These are phyloP conservation scores for Eristalis pertinax DNA, from an alignment of 2,888 invertebrate genomes.

Conservation along the genomic window DNA sequence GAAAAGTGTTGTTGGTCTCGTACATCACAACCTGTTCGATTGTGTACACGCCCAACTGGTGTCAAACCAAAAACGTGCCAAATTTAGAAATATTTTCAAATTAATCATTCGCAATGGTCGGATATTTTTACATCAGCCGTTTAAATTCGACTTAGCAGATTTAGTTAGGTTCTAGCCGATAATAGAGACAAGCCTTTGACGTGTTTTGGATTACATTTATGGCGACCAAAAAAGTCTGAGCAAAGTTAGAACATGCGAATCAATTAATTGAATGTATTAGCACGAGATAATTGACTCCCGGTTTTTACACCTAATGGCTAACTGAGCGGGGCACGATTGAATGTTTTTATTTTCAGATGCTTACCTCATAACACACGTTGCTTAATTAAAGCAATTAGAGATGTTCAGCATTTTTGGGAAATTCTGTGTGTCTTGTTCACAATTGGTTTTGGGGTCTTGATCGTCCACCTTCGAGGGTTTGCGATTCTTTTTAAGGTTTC, in stretches of 20 bases:
- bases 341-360: not conserved
- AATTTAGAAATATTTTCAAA: not conserved
- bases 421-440: not conserved
- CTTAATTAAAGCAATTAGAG: not conserved
- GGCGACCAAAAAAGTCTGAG: not conserved
- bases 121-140: not conserved
- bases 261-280: not conserved
- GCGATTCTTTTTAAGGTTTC: not conserved
- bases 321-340: not conserved
- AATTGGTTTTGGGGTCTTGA: not conserved
- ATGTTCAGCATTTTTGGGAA: not conserved
- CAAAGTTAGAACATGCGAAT: not conserved
- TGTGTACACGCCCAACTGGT: not conserved
- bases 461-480: too few species aligned
- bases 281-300: not conserved
- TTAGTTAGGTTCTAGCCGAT: not conserved
- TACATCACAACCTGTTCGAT: too few species aligned
- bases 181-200: not conserved
- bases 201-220: not conserved
- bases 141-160: not conserved
- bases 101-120: not conserved
- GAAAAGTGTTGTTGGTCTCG: too few species aligned
- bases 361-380: not conserved
- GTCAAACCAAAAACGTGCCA: not conserved
- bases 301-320: slow-evolving; percentile 1